Percentiles rank a stretch among this genome's conserved stretches.
phyloP scores from a whole-genome alignment of 2,888 invertebrate genomes.

The Drosophila pegasa region DNA sequence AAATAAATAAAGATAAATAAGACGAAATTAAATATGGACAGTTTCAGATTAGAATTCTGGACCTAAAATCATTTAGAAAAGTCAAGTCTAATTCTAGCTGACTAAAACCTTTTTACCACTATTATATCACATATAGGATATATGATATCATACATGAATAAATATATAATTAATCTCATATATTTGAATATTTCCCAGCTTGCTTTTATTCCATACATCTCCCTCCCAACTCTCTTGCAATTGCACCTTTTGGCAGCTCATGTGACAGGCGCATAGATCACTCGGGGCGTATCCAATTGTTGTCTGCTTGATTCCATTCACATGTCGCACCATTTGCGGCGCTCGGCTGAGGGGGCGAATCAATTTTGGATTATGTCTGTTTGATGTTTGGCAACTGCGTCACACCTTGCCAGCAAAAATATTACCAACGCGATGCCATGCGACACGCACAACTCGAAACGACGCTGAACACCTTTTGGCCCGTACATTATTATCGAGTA shows the following conservation, averaged over 20 bases:
- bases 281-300: constrained; percentile 35
- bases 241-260: constrained; percentile 47
- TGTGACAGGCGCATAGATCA: constrained; percentile 40
- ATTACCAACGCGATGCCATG: constrained; percentile 12
- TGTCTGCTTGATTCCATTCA: constrained; percentile 14
- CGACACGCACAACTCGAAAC: constrained; percentile 33
- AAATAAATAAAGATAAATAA: no score
- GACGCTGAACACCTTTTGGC: constrained; percentile 69
- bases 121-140: no score
- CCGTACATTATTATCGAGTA: constrained; percentile 63
- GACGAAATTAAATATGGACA: no score
- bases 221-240: not conserved
- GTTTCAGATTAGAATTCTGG: no score
- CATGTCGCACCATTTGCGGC: constrained; percentile 38
- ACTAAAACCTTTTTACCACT: no score
- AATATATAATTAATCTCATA: not conserved
- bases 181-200: no score
- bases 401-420: constrained; percentile 63
- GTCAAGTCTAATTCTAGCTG: no score
- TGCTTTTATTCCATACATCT: not conserved
- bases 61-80: no score
- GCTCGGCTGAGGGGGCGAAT: constrained; percentile 41
- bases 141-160: no score
- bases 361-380: constrained; percentile 61
- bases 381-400: constrained; percentile 64